phyloP scores from a whole-genome alignment of 2,797 vertebrate genomes.

The Leptatherina wallacei region DNA sequence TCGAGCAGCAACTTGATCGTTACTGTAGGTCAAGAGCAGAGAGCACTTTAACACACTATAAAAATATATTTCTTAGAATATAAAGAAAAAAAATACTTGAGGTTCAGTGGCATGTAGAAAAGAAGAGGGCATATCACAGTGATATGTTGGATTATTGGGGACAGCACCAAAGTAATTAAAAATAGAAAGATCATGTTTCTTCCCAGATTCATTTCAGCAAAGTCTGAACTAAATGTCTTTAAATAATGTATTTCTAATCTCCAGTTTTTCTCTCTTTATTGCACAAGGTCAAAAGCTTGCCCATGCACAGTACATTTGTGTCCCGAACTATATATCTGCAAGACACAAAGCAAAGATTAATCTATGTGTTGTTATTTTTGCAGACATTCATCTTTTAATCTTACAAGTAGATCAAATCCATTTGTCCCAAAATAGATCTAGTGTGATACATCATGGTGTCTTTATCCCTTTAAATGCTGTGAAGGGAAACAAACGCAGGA shows the following conservation, averaged over 20 bases:
- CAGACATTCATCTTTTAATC: constrained; percentile 55
- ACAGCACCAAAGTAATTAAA: constrained; percentile 58
- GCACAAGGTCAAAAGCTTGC: constrained; percentile 1
- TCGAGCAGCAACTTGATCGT: constrained; percentile 15
- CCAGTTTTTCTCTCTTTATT: neutral
- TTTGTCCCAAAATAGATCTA: constrained; percentile 36
- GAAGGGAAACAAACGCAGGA: constrained; percentile 38
- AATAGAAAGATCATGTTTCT: constrained; percentile 55
- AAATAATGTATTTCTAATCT: constrained; percentile 64
- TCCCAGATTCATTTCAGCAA: constrained; percentile 49
- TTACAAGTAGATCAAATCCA: constrained; percentile 46
- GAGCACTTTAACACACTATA: constrained; percentile 12
- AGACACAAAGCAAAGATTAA: constrained; percentile 33
- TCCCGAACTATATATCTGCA: neutral
- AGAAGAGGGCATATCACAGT: constrained; percentile 7
- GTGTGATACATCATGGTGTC: constrained; percentile 27
- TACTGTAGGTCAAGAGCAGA: constrained; percentile 20
- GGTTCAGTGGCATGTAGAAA: neutral
- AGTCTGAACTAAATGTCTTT: constrained; percentile 51
- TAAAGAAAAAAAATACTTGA: neutral
- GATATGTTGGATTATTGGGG: constrained; percentile 47
- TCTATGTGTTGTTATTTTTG: constrained; percentile 17
- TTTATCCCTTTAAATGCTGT: constrained; percentile 35
- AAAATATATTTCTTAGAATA: constrained; percentile 18
- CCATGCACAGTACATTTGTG: neutral